phyloP scores from a whole-genome alignment of 2,797 vertebrate genomes.

The Acanthiza pusilla region DNA sequence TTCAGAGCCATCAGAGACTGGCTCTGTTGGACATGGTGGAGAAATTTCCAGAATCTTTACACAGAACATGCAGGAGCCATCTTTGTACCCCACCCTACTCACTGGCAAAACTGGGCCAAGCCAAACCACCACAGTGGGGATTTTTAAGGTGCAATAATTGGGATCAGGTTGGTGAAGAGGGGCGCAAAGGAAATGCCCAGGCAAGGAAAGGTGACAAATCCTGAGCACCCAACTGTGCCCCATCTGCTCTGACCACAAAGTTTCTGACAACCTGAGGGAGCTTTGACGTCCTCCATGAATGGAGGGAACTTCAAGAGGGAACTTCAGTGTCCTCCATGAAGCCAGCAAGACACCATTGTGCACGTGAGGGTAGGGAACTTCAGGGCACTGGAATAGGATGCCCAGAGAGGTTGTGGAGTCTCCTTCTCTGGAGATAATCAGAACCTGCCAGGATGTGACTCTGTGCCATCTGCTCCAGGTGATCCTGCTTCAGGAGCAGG shows the following conservation, averaged over 20 bases:
- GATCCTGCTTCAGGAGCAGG: neutral
- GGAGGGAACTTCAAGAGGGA: neutral
- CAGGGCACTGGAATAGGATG: neutral
- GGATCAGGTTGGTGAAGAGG: rapidly evolving
- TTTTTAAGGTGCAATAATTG: rapidly evolving
- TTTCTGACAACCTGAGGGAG: neutral
- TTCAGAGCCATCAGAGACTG: too few species aligned
- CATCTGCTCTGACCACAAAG: neutral
- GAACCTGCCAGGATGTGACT: neutral
- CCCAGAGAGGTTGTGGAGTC: neutral
- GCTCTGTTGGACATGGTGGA: too few species aligned
- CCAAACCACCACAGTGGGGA: too few species aligned
- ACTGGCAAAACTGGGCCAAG: too few species aligned
- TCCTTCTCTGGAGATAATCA: neutral
- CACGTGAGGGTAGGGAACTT: neutral
- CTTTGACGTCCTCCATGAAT: too few species aligned
- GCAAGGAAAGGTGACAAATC: neutral
- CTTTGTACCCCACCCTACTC: too few species aligned
- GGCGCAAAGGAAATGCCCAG: neutral
- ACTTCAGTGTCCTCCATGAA: neutral
- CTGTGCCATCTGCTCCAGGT: neutral
- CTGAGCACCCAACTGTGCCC: neutral
- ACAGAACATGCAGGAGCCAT: too few species aligned
- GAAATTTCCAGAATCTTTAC: too few species aligned
- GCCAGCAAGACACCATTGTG: neutral